These are phyloP conservation scores for Cryptoprocta ferox DNA, from an alignment of 2,797 vertebrate genomes.

Conservation along the genomic window DNA sequence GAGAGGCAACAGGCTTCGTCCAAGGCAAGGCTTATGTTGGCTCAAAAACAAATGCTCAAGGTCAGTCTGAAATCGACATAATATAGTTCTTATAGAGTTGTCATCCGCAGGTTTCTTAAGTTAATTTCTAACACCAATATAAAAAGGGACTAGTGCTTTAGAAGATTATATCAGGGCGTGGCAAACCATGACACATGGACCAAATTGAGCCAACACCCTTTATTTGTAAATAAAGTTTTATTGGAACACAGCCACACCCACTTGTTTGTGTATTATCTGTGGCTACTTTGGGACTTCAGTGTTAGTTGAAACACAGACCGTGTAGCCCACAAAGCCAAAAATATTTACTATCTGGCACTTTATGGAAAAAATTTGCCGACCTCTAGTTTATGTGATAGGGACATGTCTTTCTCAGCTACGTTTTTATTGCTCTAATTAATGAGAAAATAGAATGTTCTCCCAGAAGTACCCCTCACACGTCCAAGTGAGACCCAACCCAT, in stretches of 20 bases:
- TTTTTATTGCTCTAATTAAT: not conserved
- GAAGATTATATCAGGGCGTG: not conserved
- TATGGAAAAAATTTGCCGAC: not conserved
- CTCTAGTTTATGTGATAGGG: not conserved
- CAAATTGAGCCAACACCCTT: not conserved
- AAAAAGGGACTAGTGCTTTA: not conserved
- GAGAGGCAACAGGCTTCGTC: not conserved
- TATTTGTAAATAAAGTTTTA: slow-evolving; percentile 29
- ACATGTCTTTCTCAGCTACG: not conserved
- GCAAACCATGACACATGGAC: not conserved
- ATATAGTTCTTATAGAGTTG: not conserved
- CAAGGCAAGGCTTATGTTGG: not conserved
- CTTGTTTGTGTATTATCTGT: not conserved
- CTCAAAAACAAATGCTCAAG: not conserved
- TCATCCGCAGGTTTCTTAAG: not conserved
- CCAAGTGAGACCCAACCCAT: not conserved
- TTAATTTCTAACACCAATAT: not conserved
- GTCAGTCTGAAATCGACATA: not conserved
- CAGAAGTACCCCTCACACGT: not conserved
- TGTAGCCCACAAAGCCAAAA: not conserved
- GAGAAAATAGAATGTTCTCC: not conserved
- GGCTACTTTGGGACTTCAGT: not conserved
- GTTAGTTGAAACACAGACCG: not conserved
- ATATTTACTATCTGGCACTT: not conserved
- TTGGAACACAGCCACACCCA: not conserved